Evolutionary conservation across 1,140 invertebrate genomes (phyloP), one percentile per base, ranked within the genome.

Genomic region (Leptoteleia sp.): DNA sequence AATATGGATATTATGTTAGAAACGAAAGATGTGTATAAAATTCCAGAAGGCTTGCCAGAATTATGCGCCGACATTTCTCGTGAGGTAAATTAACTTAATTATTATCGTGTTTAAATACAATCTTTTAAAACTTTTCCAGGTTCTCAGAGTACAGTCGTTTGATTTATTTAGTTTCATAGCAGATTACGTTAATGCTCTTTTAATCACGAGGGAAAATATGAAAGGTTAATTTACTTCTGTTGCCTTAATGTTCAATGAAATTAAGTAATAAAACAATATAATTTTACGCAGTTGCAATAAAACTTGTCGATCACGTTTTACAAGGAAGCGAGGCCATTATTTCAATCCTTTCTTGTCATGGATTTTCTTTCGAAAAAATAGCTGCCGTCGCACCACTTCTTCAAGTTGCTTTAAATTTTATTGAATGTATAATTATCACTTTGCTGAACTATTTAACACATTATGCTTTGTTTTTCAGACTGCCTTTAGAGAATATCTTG

Each of bases 11-110:
- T 67, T 40, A 25, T 79, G 17, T 78, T 88, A 4, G 77, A 85
- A 27, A 67, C 82, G 38, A 87, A 85, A 67, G 73, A 84, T n/a
- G 38, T 84, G 17, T 86, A 67, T 37, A 82, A 81, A 42, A 50
- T 85, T 48, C 93, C 93, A 0, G 92, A 93, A 67, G 93, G 93
- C 1, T 86, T 94, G 3, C 89, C 89, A 2, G 93, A 94, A 86
- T 85, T 94, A 11, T 92, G 93, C 83, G 87, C 91, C 0, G 93
- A 94, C 85, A 93, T 94, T 72, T 91, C 93, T 3, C 88, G 93
- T 27, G 93, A 94, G 87, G 92, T 92, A 68, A 59, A 6, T 1
- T 27, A 37, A 43, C 13, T 15, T 40, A 1, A 29, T 54, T 38
- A 19, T 11, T 22, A 7, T 11, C 2, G 19, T 5, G 19, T 2